These are phyloP conservation scores for Campoletis sonorensis DNA, from an alignment of 1,140 invertebrate species.

Conservation along the genomic window DNA sequence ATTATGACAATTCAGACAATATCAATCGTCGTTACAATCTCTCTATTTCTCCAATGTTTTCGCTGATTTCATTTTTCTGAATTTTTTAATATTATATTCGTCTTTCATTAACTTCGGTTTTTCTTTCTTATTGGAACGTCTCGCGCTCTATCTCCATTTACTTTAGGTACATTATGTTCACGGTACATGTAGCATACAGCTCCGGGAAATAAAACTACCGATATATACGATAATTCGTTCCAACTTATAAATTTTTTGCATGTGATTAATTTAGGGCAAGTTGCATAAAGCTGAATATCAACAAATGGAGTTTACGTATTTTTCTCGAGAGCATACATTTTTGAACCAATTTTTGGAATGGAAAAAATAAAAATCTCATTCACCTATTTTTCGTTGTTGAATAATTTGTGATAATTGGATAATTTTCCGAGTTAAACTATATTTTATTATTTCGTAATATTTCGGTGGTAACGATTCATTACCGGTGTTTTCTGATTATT, in stretches of 20 bases:
- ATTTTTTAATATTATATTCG: background rate
- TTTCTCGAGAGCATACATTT: background rate
- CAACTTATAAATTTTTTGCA: too few species aligned
- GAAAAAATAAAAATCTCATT: too few species aligned
- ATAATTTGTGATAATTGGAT: too few species aligned
- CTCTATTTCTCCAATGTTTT: conserved; percentile 3
- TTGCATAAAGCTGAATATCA: too few species aligned
- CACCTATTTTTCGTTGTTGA: too few species aligned
- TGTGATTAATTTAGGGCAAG: too few species aligned
- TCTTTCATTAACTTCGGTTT: background rate
- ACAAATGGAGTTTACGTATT: conserved; percentile 45
- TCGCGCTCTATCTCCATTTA: conserved; percentile 22
- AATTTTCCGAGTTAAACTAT: too few species aligned
- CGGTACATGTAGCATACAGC: conserved; percentile 66
- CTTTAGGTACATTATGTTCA: conserved; percentile 52
- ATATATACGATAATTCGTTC: background rate
- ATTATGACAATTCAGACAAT: background rate
- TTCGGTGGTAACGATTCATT: too few species aligned
- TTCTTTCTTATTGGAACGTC: conserved; percentile 24
- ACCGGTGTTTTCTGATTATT: too few species aligned
- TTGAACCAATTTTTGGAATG: too few species aligned
- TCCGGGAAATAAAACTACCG: conserved; percentile 44
- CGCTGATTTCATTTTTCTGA: background rate
- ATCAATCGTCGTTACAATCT: conserved; percentile 12
- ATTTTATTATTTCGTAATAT: too few species aligned